Conservation (phyloP, 2,888 invertebrate genomes). For the Rhingia rostrata region DNA sequence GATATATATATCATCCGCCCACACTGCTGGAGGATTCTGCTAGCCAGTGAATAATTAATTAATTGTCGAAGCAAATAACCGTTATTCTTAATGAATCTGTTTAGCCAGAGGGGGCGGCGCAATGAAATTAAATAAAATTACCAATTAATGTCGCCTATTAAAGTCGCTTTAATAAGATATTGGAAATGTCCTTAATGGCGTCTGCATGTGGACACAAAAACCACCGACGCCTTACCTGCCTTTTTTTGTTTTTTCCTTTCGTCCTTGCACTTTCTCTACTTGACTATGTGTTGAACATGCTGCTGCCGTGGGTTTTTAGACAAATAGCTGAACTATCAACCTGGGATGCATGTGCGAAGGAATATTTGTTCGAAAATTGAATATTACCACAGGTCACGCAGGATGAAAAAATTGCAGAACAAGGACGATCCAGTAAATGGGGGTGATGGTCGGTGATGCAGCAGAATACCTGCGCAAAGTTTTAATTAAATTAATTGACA, state of each 20-base stretch:
- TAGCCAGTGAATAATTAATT: background rate
- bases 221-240: background rate
- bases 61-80: conserved; percentile 53
- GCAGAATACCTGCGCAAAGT: background rate
- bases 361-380: conserved; percentile 22
- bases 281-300: conserved; percentile 16
- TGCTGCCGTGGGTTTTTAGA: background rate
- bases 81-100: conserved; percentile 42
- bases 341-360: background rate
- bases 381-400: conserved; percentile 22
- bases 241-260: conserved; percentile 7
- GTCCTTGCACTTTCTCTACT: conserved; percentile 6
- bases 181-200: conserved; percentile 45
- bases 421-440: background rate
- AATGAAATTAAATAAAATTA: conserved; percentile 58
- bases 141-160: conserved; percentile 43
- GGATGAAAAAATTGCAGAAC: background rate
- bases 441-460: conserved; percentile 18
- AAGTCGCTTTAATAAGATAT: conserved; percentile 37
- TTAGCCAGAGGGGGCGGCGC: conserved; percentile 5
- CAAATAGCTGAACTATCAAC: background rate
- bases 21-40: background rate
- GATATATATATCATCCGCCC: background rate
- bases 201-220: background rate
- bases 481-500: conserved; percentile 69